phyloP scores from a whole-genome alignment of 2,113 vertebrate species.

The Hippocampus zosterae region DNA sequence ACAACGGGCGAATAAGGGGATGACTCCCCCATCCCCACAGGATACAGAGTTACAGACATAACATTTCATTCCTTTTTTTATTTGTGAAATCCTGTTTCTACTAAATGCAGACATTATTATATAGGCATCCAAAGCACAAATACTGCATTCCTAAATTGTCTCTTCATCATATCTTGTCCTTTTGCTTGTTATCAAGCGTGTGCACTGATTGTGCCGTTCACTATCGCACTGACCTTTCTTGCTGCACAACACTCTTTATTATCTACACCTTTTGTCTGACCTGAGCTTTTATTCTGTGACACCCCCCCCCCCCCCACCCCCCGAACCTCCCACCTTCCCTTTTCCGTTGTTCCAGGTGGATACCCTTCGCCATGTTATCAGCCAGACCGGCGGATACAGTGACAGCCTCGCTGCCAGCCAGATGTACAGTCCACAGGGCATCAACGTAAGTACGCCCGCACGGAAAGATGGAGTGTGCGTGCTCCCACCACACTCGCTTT shows the following conservation, averaged over 20 bases:
- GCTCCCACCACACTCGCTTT: conserved; percentile 75
- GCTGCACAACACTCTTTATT: conserved; percentile 62
- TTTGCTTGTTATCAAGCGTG: conserved; percentile 45
- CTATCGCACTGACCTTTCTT: conserved; percentile 74
- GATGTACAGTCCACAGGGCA: conserved; percentile 99
- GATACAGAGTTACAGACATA: neutral
- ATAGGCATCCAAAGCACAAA: conserved; percentile 1
- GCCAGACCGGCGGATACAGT: conserved; percentile 99
- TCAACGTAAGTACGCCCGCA: conserved; percentile 85
- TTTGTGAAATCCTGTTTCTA: neutral
- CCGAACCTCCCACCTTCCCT: neutral
- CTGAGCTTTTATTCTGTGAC: conserved; percentile 61
- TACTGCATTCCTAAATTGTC: conserved; percentile 19
- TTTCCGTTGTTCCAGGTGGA: conserved; percentile 88
- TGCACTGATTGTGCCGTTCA: conserved; percentile 56
- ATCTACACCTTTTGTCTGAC: conserved; percentile 62
- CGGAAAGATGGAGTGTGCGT: conserved; percentile 31
- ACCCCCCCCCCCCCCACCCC: conserved; percentile 45
- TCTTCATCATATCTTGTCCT: conserved; percentile 2
- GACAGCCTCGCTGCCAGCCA: conserved; percentile 96
- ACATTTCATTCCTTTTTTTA: neutral
- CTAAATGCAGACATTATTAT: too few relatives aligned
- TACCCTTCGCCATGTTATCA: conserved; percentile 99
- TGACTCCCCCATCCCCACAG: too few relatives aligned
- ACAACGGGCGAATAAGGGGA: too few relatives aligned